Conservation (phyloP, 2,888 invertebrate species). For the Cryptocephalus primarius region DNA sequence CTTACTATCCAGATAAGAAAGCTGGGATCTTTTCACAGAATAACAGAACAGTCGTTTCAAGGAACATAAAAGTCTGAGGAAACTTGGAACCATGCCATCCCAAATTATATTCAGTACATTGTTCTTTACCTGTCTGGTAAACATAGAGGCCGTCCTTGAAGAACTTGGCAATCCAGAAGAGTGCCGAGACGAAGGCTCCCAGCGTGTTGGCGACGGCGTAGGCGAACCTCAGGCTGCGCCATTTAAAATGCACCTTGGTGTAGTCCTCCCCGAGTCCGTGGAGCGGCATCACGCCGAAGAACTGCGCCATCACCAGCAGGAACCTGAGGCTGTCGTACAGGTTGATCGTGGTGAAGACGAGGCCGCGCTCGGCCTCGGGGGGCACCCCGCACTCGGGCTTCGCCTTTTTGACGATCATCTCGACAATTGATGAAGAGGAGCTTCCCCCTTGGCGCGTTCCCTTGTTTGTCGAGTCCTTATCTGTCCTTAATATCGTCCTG, state of each 20-base stretch:
- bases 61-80: no score
- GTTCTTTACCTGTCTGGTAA: conserved; percentile 23
- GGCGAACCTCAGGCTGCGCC: conserved; percentile 20
- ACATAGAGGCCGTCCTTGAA: conserved; percentile 21
- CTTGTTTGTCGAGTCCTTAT: no score
- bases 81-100: no score
- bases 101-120: no score
- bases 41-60: no score
- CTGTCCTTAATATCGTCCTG: no score
- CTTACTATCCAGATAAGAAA: no score
- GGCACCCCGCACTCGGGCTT: conserved; percentile 4
- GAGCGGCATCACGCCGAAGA: conserved; percentile 29
- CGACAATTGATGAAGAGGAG: no score
- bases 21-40: no score
- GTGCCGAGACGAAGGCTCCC: conserved; percentile 17
- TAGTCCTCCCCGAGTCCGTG: conserved; percentile 16
- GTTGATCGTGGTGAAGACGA: conserved; percentile 7
- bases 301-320: conserved; percentile 23
- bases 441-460: no score
- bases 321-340: conserved; percentile 24
- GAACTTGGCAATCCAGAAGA: conserved; percentile 24
- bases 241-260: conserved; percentile 21
- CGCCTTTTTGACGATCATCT: no score
- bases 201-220: conserved; percentile 20
- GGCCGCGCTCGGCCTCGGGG: conserved; percentile 9